Percentiles rank a stretch among this genome's conserved stretches.
Evolutionary conservation across 2,888 invertebrate species (phyloP).

Genomic region (Choristoneura rosaceana): DNA sequence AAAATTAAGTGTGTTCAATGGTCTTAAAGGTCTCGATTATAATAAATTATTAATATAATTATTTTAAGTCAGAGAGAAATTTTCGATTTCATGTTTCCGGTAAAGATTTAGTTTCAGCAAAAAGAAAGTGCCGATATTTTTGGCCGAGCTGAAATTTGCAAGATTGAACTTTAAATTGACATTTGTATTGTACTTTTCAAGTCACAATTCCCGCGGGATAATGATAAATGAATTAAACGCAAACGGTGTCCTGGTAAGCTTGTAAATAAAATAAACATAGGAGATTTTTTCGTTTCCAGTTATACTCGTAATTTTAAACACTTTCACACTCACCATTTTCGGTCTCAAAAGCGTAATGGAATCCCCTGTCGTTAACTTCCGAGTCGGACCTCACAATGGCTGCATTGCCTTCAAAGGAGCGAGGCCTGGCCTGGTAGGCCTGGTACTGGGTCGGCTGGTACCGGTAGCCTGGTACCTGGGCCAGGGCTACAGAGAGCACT

Average conservation of each 20-base stretch:
- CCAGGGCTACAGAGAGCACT: slow-evolving; percentile 65
- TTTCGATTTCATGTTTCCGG: too few relatives aligned
- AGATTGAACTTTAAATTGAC: too few relatives aligned
- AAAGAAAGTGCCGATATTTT: too few relatives aligned
- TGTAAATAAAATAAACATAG: too few relatives aligned
- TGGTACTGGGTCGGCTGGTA: slow-evolving; percentile 44
- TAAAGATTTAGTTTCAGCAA: too few relatives aligned
- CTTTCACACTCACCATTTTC: slow-evolving; percentile 82
- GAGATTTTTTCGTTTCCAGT: not conserved
- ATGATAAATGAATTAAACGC: too few relatives aligned
- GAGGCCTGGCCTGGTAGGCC: slow-evolving; percentile 58
- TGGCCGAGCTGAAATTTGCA: too few relatives aligned
- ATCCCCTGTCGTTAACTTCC: slow-evolving; percentile 73
- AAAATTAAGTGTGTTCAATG: not conserved
- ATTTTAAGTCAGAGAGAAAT: not conserved
- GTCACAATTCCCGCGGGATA: too few relatives aligned
- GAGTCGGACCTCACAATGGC: slow-evolving; percentile 70
- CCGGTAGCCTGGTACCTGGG: slow-evolving; percentile 56
- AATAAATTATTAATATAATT: not conserved
- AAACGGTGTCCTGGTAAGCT: too few relatives aligned
- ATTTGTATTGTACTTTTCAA: too few relatives aligned
- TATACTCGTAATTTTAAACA: not conserved
- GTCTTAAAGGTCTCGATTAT: not conserved
- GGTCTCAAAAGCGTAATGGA: slow-evolving; percentile 85
- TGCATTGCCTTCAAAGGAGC: slow-evolving; percentile 64